Evolutionary conservation across 92 coral and sea anemone genomes (phyloP).

Genomic region (Paramuricea clavata): DNA sequence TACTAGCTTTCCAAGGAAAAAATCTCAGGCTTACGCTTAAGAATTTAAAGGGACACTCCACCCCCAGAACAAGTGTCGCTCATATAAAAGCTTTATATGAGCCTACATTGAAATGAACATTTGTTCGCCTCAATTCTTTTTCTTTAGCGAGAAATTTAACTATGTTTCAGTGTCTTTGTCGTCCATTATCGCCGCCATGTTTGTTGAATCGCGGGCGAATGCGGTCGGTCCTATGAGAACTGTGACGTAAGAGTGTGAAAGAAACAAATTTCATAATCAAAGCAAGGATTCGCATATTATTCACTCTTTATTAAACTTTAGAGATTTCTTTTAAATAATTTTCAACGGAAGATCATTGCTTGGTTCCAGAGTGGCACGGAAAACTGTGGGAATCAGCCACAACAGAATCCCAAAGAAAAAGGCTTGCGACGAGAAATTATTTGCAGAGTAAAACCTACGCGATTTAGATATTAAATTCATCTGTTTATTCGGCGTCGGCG

Average conservation of each 20-base stretch:
- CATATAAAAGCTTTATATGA: neutral
- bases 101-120: neutral
- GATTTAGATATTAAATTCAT: constrained; percentile 5
- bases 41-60: no score
- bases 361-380: constrained; percentile 28
- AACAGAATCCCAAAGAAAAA: neutral
- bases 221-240: neutral
- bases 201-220: neutral
- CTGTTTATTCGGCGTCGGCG: constrained; percentile 16
- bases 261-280: neutral
- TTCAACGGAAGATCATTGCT: constrained; percentile 5
- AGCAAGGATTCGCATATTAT: neutral
- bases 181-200: neutral
- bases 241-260: neutral
- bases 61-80: neutral
- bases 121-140: neutral
- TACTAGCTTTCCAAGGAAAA: no score
- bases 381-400: neutral
- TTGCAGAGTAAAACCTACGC: constrained; percentile 12
- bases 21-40: no score
- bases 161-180: neutral
- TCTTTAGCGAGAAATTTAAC: neutral
- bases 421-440: neutral
- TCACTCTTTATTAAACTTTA: neutral
- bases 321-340: neutral